A percentile compares a stretch with the other conserved stretches of the same genome.
Conservation (phyloP, 2,888 invertebrate genomes). For the Eilema caniola region DNA sequence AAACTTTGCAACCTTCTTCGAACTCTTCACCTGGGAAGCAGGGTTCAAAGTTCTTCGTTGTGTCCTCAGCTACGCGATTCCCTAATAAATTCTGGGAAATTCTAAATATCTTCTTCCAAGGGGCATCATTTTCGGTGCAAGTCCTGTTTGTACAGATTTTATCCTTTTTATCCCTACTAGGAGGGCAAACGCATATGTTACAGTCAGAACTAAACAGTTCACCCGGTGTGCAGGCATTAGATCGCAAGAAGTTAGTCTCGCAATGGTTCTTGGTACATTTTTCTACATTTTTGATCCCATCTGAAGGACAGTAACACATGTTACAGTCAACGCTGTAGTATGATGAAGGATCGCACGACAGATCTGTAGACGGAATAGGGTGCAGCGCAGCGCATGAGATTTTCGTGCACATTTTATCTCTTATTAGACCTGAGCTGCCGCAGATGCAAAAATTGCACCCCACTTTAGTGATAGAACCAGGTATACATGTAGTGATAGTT, state of each 20-base stretch:
- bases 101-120: conserved; percentile 70
- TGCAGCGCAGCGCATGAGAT: conserved; percentile 59
- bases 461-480: conserved; percentile 70
- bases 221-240: conserved; percentile 69
- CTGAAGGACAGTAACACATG: conserved; percentile 72
- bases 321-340: conserved; percentile 81
- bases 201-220: conserved; percentile 76
- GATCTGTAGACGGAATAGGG: conserved; percentile 42
- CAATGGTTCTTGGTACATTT: conserved; percentile 81
- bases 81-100: conserved; percentile 63
- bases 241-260: conserved; percentile 68
- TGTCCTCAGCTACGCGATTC: conserved; percentile 52
- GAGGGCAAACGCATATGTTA: conserved; percentile 80
- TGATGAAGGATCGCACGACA: conserved; percentile 71
- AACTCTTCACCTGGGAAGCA: conserved; percentile 82
- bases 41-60: conserved; percentile 63
- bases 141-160: conserved; percentile 71
- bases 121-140: conserved; percentile 61
- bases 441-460: conserved; percentile 83
- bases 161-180: conserved; percentile 70
- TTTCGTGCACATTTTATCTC: conserved; percentile 71
- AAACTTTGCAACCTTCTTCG: conserved; percentile 73
- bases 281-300: conserved; percentile 75
- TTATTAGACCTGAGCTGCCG: conserved; percentile 64
- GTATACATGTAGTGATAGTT: conserved; percentile 57